A percentile compares a stretch with the other conserved stretches of the same genome.
phyloP scores from a whole-genome alignment of 1,140 invertebrate genomes.

The Pseudomyrmex pallidus region DNA sequence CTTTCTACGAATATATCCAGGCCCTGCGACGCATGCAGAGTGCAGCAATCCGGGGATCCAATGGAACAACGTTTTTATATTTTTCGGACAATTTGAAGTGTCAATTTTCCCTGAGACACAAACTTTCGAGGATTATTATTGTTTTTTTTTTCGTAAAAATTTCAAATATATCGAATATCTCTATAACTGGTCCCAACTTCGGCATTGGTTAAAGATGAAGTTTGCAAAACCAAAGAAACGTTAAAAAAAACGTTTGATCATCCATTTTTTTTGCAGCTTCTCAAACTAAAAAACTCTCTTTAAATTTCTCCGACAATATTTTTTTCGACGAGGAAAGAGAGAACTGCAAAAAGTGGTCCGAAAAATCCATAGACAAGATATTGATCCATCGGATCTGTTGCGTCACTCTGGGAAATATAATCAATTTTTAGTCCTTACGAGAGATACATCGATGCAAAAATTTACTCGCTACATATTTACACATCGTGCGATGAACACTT shows the following conservation, averaged over 20 bases:
- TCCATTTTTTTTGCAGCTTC: neutral
- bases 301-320: neutral
- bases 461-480: slow-evolving; percentile 49
- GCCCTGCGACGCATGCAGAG: neutral
- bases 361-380: neutral
- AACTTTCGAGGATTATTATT: neutral
- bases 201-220: neutral
- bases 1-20: neutral
- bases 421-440: slow-evolving; percentile 9
- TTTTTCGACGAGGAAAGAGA: slow-evolving; percentile 18
- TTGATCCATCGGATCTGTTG: neutral
- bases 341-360: neutral
- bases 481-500: slow-evolving; percentile 45
- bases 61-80: neutral
- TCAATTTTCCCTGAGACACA: neutral
- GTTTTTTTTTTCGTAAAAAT: neutral
- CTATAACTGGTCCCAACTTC: slow-evolving; percentile 6
- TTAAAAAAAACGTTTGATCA: slow-evolving; percentile 25
- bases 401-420: neutral
- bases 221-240: slow-evolving; percentile 12
- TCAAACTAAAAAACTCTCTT: too few relatives aligned
- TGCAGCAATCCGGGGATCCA: neutral
- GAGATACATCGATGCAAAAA: slow-evolving; percentile 23
- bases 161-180: slow-evolving; percentile 10
- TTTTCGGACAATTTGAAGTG: neutral